phyloP scores from a whole-genome alignment of 2,888 invertebrate species.

The Orchestes rusci region DNA sequence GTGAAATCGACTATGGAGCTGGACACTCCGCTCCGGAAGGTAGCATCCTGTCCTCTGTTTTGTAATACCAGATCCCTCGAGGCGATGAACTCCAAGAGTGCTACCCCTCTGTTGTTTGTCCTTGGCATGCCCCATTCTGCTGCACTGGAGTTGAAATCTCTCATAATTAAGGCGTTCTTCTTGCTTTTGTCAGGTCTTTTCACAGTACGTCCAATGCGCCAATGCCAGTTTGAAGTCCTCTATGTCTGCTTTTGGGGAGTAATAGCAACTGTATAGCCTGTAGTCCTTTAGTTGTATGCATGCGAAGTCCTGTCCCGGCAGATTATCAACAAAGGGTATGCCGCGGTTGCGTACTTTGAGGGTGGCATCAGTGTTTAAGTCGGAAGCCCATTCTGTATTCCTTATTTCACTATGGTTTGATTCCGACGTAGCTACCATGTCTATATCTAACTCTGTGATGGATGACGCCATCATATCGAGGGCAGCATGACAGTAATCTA shows the following conservation, averaged over 20 bases:
- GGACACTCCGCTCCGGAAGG: not conserved
- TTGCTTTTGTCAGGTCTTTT: not conserved
- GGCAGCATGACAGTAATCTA: not conserved
- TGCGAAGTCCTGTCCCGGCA: not conserved
- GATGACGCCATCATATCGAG: not conserved
- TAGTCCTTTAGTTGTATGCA: not conserved
- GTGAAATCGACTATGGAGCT: not conserved
- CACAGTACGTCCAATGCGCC: not conserved
- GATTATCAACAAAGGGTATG: not conserved
- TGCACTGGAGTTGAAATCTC: not conserved
- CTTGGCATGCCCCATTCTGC: conserved; percentile 1
- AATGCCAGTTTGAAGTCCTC: too few species aligned
- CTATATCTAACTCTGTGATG: not conserved
- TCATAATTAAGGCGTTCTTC: not conserved
- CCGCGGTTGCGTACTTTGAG: not conserved
- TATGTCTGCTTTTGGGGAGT: not conserved
- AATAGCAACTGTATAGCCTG: not conserved
- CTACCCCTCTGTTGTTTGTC: not conserved
- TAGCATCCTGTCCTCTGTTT: not conserved
- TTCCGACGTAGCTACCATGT: not conserved
- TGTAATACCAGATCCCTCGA: not conserved
- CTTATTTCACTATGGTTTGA: not conserved
- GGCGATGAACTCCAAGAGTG: too few species aligned
- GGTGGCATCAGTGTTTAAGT: not conserved
- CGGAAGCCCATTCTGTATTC: not conserved